phyloP scores from a whole-genome alignment of 2,113 vertebrate genomes.

The Meleagris gallopavo region DNA sequence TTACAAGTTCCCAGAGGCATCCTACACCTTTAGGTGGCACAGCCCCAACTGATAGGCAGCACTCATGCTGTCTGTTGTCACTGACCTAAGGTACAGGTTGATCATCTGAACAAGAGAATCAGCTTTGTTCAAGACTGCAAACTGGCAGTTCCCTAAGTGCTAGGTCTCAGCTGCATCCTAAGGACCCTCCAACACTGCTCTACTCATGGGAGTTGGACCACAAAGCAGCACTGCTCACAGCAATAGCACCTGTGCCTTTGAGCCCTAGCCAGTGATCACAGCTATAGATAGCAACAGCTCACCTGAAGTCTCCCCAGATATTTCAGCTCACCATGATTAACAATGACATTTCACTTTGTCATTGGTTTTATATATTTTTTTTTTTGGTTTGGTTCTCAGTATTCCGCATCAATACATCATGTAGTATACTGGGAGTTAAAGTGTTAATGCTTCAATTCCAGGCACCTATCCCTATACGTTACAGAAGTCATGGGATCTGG shows the following conservation, averaged over 20 bases:
- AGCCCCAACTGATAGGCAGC: not conserved
- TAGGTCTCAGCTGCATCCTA: accelerated
- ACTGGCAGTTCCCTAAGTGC: not conserved
- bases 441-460: no score
- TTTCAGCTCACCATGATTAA: not conserved
- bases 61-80: accelerated
- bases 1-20: not conserved
- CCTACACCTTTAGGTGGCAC: not conserved
- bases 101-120: not conserved
- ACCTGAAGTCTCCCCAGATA: not conserved
- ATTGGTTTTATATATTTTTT: no score
- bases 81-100: not conserved
- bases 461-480: no score
- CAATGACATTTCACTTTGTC: not conserved
- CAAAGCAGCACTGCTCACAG: not conserved
- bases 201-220: accelerated
- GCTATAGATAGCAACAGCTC: not conserved
- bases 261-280: not conserved
- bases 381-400: no score
- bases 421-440: no score
- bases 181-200: not conserved
- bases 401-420: no score
- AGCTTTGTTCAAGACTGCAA: not conserved
- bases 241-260: not conserved
- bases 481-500: no score